Percentiles rank a stretch among this genome's conserved stretches.
Conservation (phyloP, 2,797 vertebrate species). For the Hippoglossus hippoglossus region DNA sequence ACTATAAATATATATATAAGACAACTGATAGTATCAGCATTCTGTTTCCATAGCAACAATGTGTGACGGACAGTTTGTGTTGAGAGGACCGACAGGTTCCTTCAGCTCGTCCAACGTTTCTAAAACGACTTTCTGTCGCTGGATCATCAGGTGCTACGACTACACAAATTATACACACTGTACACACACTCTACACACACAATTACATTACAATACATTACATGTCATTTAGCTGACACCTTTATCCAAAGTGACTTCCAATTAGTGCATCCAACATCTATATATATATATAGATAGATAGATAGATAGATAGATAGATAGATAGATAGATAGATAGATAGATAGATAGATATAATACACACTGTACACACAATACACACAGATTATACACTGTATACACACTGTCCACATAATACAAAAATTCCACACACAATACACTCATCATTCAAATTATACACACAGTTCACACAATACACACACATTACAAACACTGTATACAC, state of each 20-base stretch:
- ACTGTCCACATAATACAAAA: not conserved
- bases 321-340: too few relatives aligned
- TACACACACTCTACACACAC: too few relatives aligned
- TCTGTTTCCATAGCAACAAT: slow-evolving; percentile 82
- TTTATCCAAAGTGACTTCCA: too few relatives aligned
- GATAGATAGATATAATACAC: not conserved
- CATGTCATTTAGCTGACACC: too few relatives aligned
- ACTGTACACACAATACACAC: not conserved
- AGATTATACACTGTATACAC: not conserved
- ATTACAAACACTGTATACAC: not conserved
- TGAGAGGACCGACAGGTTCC: slow-evolving; percentile 83
- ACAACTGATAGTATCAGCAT: not conserved
- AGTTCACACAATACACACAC: not conserved
- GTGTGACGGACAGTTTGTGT: slow-evolving; percentile 91
- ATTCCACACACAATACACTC: not conserved
- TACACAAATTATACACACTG: not conserved
- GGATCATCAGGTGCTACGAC: slow-evolving; percentile 88
- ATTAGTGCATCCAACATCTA: too few relatives aligned
- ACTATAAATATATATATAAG: too few relatives aligned
- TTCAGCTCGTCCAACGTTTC: slow-evolving; percentile 87
- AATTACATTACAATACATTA: too few relatives aligned
- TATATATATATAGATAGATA: too few relatives aligned
- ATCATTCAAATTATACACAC: too few relatives aligned
- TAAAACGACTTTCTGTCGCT: slow-evolving; percentile 82
- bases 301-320: too few relatives aligned